Evolutionary conservation across 2,888 invertebrate species (phyloP), one percentile per base, ranked within the genome.

Genomic region (Coremacera marginata): DNA sequence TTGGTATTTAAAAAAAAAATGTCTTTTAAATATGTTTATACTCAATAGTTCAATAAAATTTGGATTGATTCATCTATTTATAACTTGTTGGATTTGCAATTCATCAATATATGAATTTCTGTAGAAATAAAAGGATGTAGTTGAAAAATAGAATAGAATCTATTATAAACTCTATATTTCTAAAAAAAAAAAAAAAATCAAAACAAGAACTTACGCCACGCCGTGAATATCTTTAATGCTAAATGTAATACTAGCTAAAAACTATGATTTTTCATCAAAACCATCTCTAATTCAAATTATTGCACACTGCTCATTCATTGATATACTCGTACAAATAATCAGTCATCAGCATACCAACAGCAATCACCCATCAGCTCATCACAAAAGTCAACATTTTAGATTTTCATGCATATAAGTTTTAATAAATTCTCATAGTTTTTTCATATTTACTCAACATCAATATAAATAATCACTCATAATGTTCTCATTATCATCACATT

Each of bases 401-500:
- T 44, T 44, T 11, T 44, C 11, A 44, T 44, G 44, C 44, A 44
- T 14, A 44, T 44, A 11, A 44, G 44, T 44, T 44, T 44, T 44
- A 14, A 44, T 11, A 44, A 44, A 44, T 14, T 44, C 44, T 44
- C 44, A 44, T 44, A 44, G n/a, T 37, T 7, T 37, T 37, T 37
- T 37, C 37, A 37, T 37, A 37, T 37, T 7, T 37, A 37, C 37
- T 1, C 4, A 19, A 57, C 7, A 57, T 9, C 57, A 57, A 22
- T 57, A 52, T 55, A 9, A 60, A 25, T 27, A 22, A 25, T 60
- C 57, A 25, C 57, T 60, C 25, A 27, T 37, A 67, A 44, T 67
- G 67, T 67, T 67, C 37, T 37, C 31, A n/a, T 19, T 34, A 37
- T 31, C 67, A 44, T 67, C 67, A 67, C 67, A 22, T 71, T 44